Evolutionary conservation across 1,140 invertebrate species (phyloP), one percentile per base, ranked within the genome.

Genomic region (Panulirus ornatus): DNA sequence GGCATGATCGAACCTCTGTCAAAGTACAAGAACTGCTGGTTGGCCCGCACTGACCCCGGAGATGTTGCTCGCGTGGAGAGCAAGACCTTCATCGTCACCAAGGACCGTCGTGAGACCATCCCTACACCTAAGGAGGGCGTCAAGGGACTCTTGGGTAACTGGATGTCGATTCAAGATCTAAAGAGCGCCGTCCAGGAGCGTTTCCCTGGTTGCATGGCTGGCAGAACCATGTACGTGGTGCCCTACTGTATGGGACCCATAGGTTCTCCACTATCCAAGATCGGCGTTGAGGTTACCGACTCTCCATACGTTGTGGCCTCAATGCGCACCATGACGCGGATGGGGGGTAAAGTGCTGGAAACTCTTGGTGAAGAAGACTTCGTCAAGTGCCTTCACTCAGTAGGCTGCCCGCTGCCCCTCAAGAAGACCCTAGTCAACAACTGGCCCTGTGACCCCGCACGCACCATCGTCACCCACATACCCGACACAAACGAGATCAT

Each of bases 241-340:
- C 99, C 99, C 16, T 99, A 99, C 95, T 98, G 97, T 79, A 99
- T 99, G 99, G 99, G 99, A 14, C 99, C 99, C 0, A 95, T 99
- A n/a, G 97, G 97, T 0, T 98, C 98, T 0, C 97, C 98, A 0
- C 94, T 99, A 0, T 97, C 98, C 0, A 99, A 99, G 94, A 98
- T 99, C 93, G 99, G 99, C 19, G 96, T 99, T 86, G 97, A 99
- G 94, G 94, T 99, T 14, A 99, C 99, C 0, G 99, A 99, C 93
- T 99, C 98, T 0, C 96, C 98, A 0, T 99, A 99, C 93, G 99
- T 99, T 0, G 98, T 98, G 1, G 97, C 97, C 83, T 99, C 98
- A 2, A 99, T 99, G 99, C 95, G 97, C 75, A 97, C 99, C 88
- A 99, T 99, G 99, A 99, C 99, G 0, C 95, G 99, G 92, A 98